phyloP scores from a whole-genome alignment of 2,797 vertebrate species.

The Rhinatrema bivittatum region DNA sequence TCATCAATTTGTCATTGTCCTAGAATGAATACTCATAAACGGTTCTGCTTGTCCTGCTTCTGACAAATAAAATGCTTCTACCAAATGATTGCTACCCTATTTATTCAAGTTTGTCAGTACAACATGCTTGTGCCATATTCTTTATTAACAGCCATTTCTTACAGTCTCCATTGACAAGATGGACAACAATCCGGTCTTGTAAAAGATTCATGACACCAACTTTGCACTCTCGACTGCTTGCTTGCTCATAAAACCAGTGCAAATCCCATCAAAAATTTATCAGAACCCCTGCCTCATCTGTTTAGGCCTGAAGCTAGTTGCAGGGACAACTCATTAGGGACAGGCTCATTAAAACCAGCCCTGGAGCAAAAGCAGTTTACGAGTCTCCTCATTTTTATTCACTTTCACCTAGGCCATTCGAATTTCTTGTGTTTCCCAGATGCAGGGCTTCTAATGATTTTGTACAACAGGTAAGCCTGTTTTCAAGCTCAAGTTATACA shows the following conservation, averaged over 20 bases:
- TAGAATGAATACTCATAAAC: slow-evolving; percentile 8
- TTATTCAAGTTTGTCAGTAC: slow-evolving; percentile 19
- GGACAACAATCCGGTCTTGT: slow-evolving; percentile 57
- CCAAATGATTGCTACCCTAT: neutral
- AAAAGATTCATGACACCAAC: slow-evolving; percentile 72
- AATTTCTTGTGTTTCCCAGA: slow-evolving; percentile 42
- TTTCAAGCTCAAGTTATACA: slow-evolving; percentile 21
- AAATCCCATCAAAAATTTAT: slow-evolving; percentile 84
- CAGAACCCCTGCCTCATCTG: slow-evolving; percentile 79
- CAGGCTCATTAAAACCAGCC: slow-evolving; percentile 81
- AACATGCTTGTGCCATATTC: slow-evolving; percentile 26
- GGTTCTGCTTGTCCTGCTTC: slow-evolving; percentile 3
- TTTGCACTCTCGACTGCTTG: slow-evolving; percentile 57
- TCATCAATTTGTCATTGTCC: too few species aligned
- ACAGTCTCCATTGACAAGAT: slow-evolving; percentile 49
- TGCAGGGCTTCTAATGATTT: slow-evolving; percentile 42
- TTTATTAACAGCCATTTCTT: slow-evolving; percentile 47
- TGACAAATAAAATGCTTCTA: slow-evolving; percentile 1
- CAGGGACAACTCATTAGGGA: slow-evolving; percentile 81
- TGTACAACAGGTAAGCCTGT: slow-evolving; percentile 33
- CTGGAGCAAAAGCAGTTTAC: slow-evolving; percentile 73
- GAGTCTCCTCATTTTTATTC: slow-evolving; percentile 65
- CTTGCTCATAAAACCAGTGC: slow-evolving; percentile 69
- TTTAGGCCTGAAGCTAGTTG: slow-evolving; percentile 81
- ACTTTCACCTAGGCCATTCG: slow-evolving; percentile 54